A percentile compares a stretch with the other conserved stretches of the same genome.
Evolutionary conservation across 2,113 vertebrate genomes (phyloP).

Genomic region (Propithecus coquereli): DNA sequence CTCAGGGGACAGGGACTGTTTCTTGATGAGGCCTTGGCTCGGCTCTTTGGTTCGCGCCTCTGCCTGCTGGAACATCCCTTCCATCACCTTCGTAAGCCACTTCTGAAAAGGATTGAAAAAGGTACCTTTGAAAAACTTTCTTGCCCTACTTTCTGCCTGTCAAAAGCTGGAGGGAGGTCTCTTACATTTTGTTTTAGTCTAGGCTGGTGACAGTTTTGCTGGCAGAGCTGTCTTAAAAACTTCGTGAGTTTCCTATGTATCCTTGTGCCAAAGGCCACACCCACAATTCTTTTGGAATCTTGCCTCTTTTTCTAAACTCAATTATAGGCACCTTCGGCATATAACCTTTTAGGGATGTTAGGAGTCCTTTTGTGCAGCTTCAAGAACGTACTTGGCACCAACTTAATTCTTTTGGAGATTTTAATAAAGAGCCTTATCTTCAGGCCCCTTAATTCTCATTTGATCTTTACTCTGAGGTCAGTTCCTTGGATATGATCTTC

Average conservation of each 20-base stretch:
- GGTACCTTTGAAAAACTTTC: neutral
- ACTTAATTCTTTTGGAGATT: neutral
- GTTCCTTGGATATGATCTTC: neutral
- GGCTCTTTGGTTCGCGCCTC: no score
- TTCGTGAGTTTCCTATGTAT: neutral
- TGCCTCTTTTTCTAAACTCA: neutral
- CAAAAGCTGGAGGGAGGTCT: neutral
- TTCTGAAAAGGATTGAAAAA: neutral
- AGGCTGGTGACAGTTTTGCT: neutral
- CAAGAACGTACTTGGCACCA: neutral
- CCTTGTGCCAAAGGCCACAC: neutral
- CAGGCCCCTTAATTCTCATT: neutral
- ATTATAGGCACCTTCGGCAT: rapidly evolving
- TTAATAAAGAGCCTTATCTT: neutral
- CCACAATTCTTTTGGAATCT: neutral
- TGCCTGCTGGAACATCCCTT: neutral
- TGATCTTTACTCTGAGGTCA: neutral
- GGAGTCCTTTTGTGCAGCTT: neutral
- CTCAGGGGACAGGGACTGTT: neutral
- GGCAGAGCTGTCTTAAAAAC: neutral
- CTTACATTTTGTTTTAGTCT: neutral
- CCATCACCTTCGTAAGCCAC: neutral
- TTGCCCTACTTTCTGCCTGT: neutral
- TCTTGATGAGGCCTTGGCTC: neutral
- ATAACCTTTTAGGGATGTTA: no score